Evolutionary conservation across 92 coral and sea anemone species (phyloP).

Genomic region (Galaxea fascicularis): DNA sequence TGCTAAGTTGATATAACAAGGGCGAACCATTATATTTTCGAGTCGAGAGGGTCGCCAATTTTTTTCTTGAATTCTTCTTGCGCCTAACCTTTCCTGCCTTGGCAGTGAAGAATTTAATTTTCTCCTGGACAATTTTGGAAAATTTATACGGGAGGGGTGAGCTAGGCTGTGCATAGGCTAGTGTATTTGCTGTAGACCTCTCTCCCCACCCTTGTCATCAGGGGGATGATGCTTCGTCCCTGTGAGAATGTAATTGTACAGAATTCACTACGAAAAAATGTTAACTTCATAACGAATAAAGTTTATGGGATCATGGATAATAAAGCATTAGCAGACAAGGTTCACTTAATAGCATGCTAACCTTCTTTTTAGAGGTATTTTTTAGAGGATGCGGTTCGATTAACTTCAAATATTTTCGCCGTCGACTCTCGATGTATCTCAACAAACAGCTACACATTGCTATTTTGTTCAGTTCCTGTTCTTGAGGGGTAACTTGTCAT

Average conservation of each 20-base stretch:
- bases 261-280: too few species aligned
- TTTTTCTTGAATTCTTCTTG: background rate
- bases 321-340: background rate
- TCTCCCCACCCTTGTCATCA: too few species aligned
- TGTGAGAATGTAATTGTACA: too few species aligned
- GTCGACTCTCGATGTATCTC: background rate
- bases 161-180: too few species aligned
- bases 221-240: too few species aligned
- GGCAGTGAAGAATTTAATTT: background rate
- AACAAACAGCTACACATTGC: background rate
- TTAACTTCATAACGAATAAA: too few species aligned
- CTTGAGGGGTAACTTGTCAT: background rate
- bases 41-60: background rate
- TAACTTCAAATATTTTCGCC: background rate
- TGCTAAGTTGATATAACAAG: background rate
- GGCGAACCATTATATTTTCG: background rate
- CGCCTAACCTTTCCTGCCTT: background rate
- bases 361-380: background rate
- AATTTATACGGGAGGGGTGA: too few species aligned
- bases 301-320: background rate
- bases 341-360: too few species aligned
- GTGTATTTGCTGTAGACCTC: too few species aligned
- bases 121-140: too few species aligned
- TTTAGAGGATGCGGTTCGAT: background rate
- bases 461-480: background rate